A percentile compares a stretch with the other conserved stretches of the same genome.
Evolutionary conservation across 2,797 vertebrate genomes (phyloP).

Genomic region (Periparus ater): DNA sequence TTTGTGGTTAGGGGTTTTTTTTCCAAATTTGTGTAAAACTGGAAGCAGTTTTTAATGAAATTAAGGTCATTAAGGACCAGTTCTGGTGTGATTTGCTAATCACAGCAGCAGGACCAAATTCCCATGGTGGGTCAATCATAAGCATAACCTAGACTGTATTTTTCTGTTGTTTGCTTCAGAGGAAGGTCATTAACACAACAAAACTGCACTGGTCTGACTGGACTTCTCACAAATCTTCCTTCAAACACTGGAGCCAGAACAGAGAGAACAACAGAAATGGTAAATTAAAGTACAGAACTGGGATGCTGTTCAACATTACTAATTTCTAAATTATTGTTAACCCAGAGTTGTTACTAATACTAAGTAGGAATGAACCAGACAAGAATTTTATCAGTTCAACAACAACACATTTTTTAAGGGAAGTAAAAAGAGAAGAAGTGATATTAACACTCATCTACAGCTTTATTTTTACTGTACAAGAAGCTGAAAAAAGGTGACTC

Average conservation of each 20-base stretch:
- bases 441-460: background rate
- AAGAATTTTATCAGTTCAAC: background rate
- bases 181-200: background rate
- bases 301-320: background rate
- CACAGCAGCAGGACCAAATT: background rate
- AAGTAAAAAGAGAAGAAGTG: background rate
- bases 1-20: fast-evolving
- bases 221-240: background rate
- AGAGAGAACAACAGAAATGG: background rate
- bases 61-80: background rate
- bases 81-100: background rate
- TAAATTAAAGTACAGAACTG: background rate
- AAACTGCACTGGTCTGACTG: background rate
- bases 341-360: background rate
- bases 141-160: background rate
- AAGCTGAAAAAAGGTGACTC: background rate
- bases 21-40: background rate
- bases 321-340: background rate
- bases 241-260: background rate
- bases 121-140: background rate
- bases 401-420: background rate
- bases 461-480: background rate
- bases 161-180: background rate
- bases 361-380: background rate
- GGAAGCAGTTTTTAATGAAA: background rate